phyloP scores from a whole-genome alignment of 2,888 invertebrate genomes.

The Reticulitermes lucifugus region DNA sequence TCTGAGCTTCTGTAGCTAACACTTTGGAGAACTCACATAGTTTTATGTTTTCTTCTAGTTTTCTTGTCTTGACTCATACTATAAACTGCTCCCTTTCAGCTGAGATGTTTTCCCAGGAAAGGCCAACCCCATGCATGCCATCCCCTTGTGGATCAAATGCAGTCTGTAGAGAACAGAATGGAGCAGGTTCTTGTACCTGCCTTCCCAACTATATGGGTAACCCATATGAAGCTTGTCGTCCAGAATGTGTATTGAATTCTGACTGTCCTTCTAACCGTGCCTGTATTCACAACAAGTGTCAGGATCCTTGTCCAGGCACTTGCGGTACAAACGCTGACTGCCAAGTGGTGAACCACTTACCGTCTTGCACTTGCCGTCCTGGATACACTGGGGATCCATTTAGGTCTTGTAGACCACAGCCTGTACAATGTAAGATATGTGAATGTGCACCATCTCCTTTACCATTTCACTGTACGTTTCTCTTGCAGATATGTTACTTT shows the following conservation, averaged over 20 bases:
- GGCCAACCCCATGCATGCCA: slow-evolving; percentile 68
- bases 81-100: slow-evolving; percentile 45
- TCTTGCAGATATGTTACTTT: slow-evolving; percentile 13
- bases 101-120: slow-evolving; percentile 61
- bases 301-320: slow-evolving; percentile 70
- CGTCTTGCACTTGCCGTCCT: slow-evolving; percentile 71
- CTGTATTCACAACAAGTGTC: slow-evolving; percentile 69
- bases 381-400: slow-evolving; percentile 81
- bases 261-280: slow-evolving; percentile 70
- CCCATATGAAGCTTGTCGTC: slow-evolving; percentile 71
- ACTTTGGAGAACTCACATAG: slow-evolving; percentile 21
- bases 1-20: slow-evolving; percentile 49
- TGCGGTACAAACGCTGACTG: slow-evolving; percentile 66
- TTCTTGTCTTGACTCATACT: slow-evolving; percentile 36
- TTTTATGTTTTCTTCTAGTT: slow-evolving; percentile 5
- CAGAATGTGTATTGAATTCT: slow-evolving; percentile 68
- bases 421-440: slow-evolving; percentile 42
- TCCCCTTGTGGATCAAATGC: slow-evolving; percentile 68
- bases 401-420: slow-evolving; percentile 57
- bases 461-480: background rate
- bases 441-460: background rate
- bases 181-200: slow-evolving; percentile 68
- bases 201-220: slow-evolving; percentile 67
- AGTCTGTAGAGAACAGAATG: slow-evolving; percentile 65
- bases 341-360: slow-evolving; percentile 59